Percentiles rank a stretch among this genome's conserved stretches.
Conservation (phyloP, 2,888 invertebrate species). For the Catocala sponsa region DNA sequence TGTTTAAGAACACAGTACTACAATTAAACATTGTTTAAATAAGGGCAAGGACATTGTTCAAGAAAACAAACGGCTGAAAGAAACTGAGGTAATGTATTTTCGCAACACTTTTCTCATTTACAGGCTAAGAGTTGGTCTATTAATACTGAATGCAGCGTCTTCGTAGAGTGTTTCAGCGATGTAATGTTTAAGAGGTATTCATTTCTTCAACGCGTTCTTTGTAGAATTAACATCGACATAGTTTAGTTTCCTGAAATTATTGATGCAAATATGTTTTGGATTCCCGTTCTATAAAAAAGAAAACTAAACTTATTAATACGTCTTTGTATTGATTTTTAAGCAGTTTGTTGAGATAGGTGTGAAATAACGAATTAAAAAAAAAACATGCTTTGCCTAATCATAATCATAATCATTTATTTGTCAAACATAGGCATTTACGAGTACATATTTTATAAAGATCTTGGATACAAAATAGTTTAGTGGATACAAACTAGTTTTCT, state of each 20-base stretch:
- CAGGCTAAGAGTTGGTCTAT: conserved; percentile 4
- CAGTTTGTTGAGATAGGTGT: too few relatives aligned
- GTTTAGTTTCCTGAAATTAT: neutral
- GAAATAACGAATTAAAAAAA: too few relatives aligned
- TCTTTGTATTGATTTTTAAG: too few relatives aligned
- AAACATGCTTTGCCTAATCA: too few relatives aligned
- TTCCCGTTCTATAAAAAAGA: neutral
- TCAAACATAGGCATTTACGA: too few relatives aligned
- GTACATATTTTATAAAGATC: too few relatives aligned
- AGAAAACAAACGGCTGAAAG: conserved; percentile 15
- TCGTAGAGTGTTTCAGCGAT: neutral
- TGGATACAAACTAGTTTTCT: too few relatives aligned
- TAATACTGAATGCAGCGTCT: conserved; percentile 11
- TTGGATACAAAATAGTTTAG: too few relatives aligned
- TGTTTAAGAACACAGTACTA: conserved; percentile 21
- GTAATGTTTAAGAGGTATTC: neutral
- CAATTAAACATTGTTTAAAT: conserved; percentile 27
- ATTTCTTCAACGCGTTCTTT: neutral
- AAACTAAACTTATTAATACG: too few relatives aligned
- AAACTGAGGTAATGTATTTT: conserved; percentile 16
- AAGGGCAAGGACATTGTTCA: conserved; percentile 12
- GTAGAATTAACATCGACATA: neutral
- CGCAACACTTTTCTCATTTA: conserved; percentile 4
- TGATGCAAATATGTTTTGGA: neutral
- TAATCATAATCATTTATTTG: too few relatives aligned